Base-by-base conservation (phyloP, 2,113 vertebrate genomes). In the Procavia capensis region DNA sequence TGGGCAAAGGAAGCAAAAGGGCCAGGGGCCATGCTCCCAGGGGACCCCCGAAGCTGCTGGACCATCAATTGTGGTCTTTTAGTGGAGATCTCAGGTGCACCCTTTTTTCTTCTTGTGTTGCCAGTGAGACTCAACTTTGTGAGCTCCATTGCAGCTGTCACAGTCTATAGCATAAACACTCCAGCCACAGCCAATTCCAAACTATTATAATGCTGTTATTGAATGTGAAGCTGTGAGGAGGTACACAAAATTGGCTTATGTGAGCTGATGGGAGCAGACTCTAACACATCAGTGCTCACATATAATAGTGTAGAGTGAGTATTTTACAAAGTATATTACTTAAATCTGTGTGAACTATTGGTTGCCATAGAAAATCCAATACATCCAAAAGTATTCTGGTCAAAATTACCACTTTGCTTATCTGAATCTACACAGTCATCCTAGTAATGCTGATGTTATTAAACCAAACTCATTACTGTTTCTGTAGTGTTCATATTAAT, bases 401-500 rank as follows among this genome's bases (percentile, higher is more conserved):
- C 54, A 94, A 85, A 87, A 85, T 93, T 34, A 45, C 25, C 16
- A 64, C 20, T 79, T 74, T 75, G 17, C 93, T 54, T 47, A 85
- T 59, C 13, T 41, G 74, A 84, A 83, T 80, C 14, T 45, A 20
- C 19, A 54, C 6, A 80, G 2, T 43, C 54, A 63, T 72, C 2
- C 0, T 54, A n/a, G 1, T 47, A 70, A 86, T 29, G 80, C 4
- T 70, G 34, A 63, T 84, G 16, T 22, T 92, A 84, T 43, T 90
- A 45, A 85, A 90, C 89, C 31, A 79, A 4, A 63, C 17, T 61
- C 29, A 47, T 14, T 34, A 25, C 50, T 57, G n/a, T 36, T 34
- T 96, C 25, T 54, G 25, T 47, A 17, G 14, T 22, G 1, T 6
- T 74, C 19, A 74, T 57, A 85, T 43, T 83, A n/a, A 25, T 61